Evolutionary conservation across 2,113 vertebrate genomes (phyloP).

Genomic region (Lampris incognitus): DNA sequence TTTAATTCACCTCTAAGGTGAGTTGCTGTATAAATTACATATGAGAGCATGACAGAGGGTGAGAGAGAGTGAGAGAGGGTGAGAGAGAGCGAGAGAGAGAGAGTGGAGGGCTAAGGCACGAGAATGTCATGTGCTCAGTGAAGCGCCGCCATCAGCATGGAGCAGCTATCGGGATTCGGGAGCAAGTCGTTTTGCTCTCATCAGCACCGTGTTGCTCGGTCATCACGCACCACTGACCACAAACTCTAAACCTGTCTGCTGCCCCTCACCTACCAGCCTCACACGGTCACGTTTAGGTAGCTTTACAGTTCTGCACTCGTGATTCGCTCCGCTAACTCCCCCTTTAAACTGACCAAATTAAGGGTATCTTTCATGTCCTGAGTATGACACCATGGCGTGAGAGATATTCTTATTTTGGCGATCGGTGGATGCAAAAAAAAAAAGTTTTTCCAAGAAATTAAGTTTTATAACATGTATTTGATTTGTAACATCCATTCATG

Average conservation of each 20-base stretch:
- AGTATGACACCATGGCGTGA: no score
- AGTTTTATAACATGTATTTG: neutral
- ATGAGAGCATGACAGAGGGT: no score
- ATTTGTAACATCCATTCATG: conserved; percentile 6
- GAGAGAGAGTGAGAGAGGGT: neutral
- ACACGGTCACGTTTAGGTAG: neutral
- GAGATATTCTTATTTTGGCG: no score
- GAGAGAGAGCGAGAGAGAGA: conserved; percentile 9
- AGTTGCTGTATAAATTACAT: conserved; percentile 3
- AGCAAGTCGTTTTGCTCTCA: conserved; percentile 38
- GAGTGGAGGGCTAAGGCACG: neutral
- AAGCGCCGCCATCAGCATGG: conserved; percentile 20
- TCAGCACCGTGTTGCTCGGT: conserved; percentile 41
- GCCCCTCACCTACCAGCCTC: neutral
- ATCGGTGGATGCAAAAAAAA: no score
- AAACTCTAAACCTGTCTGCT: neutral
- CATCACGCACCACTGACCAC: conserved; percentile 47
- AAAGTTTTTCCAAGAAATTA: no score
- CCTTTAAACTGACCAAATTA: no score
- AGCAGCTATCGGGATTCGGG: conserved; percentile 40
- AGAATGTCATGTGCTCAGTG: conserved; percentile 45
- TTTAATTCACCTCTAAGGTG: neutral
- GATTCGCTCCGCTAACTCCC: neutral
- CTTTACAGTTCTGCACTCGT: neutral
- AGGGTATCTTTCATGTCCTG: no score